Percentiles rank a stretch among this genome's conserved stretches.
These are phyloP conservation scores for Cryptomyrus ogoouensis DNA, from an alignment of 2,113 vertebrate genomes.

Conservation along the genomic window DNA sequence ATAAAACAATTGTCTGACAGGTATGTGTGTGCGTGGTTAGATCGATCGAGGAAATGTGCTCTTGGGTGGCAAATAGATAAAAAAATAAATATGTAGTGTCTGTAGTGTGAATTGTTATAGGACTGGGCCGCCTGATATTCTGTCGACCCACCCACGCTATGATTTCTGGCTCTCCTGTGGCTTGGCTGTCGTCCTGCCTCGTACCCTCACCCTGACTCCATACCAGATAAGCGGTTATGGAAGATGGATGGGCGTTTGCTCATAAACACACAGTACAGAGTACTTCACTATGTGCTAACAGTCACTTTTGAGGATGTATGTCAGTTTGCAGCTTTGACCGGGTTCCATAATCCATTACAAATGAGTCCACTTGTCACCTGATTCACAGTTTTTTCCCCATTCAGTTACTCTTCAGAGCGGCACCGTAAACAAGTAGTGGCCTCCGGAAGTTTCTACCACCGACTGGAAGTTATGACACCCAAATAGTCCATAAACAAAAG, in stretches of 20 bases:
- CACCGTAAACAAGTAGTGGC: not conserved
- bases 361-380: not conserved
- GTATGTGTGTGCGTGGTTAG: not conserved
- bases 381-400: not conserved
- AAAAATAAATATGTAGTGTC: not conserved
- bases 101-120: not conserved
- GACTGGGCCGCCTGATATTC: not conserved
- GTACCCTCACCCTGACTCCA: not conserved
- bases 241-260: not conserved
- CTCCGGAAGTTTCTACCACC: slow-evolving; percentile 41
- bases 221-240: not conserved
- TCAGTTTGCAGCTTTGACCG: not conserved
- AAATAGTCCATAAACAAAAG: slow-evolving; percentile 71
- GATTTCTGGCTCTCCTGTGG: not conserved
- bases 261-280: not conserved
- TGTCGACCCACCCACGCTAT: not conserved
- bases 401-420: not conserved
- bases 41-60: not conserved
- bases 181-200: not conserved
- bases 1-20: not conserved
- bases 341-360: not conserved
- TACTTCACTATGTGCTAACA: not conserved
- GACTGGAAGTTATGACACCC: slow-evolving; percentile 64
- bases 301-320: not conserved
- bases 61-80: not conserved